These are phyloP conservation scores for Orius laevigatus DNA, from an alignment of 1,140 invertebrate genomes.

Conservation along the genomic window DNA sequence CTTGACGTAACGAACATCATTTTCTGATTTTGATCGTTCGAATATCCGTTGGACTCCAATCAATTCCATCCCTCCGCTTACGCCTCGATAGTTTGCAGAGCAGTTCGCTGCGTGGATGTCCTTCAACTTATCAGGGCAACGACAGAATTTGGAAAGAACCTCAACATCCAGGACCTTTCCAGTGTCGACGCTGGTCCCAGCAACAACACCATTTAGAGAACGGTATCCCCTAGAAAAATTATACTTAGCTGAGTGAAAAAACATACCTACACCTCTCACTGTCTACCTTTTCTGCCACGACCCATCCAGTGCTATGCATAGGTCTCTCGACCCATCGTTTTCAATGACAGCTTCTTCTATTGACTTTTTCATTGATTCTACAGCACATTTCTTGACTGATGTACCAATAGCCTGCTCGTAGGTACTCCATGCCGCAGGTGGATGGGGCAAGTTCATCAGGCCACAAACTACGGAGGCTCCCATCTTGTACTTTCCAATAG, in stretches of 20 bases:
- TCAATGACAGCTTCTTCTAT: slow-evolving; percentile 9
- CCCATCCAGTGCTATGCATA: slow-evolving; percentile 11
- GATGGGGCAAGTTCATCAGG: slow-evolving; percentile 12
- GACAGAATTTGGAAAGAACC: slow-evolving; percentile 13
- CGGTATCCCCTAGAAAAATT: slow-evolving; percentile 4
- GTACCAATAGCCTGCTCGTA: slow-evolving; percentile 5
- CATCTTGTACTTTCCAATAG: slow-evolving; percentile 8
- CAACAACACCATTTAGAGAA: slow-evolving; percentile 10
- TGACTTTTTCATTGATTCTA: slow-evolving; percentile 12
- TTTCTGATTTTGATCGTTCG: slow-evolving; percentile 15
- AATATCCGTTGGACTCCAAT: slow-evolving; percentile 18
- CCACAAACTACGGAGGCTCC: slow-evolving; percentile 9
- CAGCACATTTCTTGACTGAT: background rate
- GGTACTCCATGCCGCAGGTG: slow-evolving; percentile 3
- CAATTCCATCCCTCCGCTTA: slow-evolving; percentile 21
- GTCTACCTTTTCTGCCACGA: slow-evolving; percentile 15
- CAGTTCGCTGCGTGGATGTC: slow-evolving; percentile 2
- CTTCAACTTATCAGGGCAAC: slow-evolving; percentile 7
- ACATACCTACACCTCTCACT: too few species aligned
- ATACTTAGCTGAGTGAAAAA: too few species aligned
- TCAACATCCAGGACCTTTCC: slow-evolving; percentile 15
- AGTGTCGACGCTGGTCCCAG: slow-evolving; percentile 13
- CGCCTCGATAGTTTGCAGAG: slow-evolving; percentile 18
- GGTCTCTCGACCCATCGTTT: slow-evolving; percentile 6
- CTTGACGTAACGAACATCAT: slow-evolving; percentile 9